Base-by-base conservation (phyloP, 1,140 invertebrate species). In the Scaptodrosophila lebanonensis region DNA sequence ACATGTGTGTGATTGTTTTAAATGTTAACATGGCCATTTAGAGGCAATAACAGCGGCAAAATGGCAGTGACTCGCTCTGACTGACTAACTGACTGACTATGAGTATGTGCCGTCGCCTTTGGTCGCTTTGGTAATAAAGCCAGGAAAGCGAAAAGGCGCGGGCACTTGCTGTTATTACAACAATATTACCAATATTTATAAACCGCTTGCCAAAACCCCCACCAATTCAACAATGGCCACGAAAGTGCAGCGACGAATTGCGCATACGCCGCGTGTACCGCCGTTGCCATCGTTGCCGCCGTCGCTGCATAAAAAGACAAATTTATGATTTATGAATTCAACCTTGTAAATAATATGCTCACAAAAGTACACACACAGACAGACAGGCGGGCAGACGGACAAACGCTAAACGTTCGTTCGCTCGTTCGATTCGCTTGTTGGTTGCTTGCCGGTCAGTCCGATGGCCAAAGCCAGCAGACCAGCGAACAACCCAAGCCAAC, bases 251-350 rank as follows among this genome's bases (percentile, higher is more conserved):
- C 44, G 32, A 27, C 29, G 35, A 50, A 76, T 45, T 57, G 52
- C 53, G 57, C 52, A 79, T 73, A 69, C 66, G 79, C 79, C 68
- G 79, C 77, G 52, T 70, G 56, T 58, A 56, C 63, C 52, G 51
- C 40, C 38, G 50, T 4, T 8, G 22, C 13, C 25, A 45, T 27
- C 40, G 32, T 15, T 38, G 49, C 12, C 44, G 58, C 49, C 51
- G 63, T 50, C 66, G 68, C 77, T 61, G 77, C 59, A 77, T 73
- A 83, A 75, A 83, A 77, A 83, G 76, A 83, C 76, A 83, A 83
- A 83, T 83, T 83, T 83, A 83, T 83, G 76, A 83, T 83, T 83
- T 83, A 83, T 83, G 76, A 83, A 83, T 83, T 82, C 75, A 82
- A 82, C 75, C 75, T 82, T 82, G 75, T 83, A 82, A 82, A 82